phyloP scores from a whole-genome alignment of 2,113 vertebrate species.

The Panthera tigris region DNA sequence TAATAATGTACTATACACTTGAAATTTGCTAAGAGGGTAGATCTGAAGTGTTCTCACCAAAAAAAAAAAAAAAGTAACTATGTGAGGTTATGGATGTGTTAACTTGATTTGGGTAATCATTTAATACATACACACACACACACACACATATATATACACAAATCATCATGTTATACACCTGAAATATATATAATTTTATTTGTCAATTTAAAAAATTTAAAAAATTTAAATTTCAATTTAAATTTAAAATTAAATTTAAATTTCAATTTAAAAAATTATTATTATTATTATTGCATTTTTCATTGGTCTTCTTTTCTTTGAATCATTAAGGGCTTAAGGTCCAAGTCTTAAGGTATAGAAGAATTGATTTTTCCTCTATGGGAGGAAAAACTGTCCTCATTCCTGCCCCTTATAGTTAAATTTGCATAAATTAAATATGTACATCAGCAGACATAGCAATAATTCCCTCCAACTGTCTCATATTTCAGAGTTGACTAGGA shows the following conservation, averaged over 20 bases:
- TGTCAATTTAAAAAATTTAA: neutral
- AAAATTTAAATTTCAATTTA: no score
- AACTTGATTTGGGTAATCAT: neutral
- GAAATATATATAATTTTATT: neutral
- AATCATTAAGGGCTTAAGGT: neutral
- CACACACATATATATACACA: neutral
- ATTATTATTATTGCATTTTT: neutral
- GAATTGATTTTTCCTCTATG: neutral
- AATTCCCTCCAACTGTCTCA: neutral
- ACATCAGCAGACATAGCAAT: neutral
- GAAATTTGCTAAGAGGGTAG: neutral
- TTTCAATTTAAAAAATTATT: neutral
- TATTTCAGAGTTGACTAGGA: neutral
- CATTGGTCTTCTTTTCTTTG: neutral
- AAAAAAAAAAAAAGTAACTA: neutral
- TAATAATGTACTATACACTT: neutral
- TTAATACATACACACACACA: neutral
- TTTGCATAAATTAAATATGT: neutral
- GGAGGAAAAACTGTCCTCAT: neutral
- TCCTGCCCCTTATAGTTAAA: neutral
- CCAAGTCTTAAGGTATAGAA: neutral
- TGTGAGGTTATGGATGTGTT: neutral
- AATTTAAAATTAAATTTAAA: no score
- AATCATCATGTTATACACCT: neutral
- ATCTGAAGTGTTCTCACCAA: neutral